A percentile compares a stretch with the other conserved stretches of the same genome.
phyloP scores from a whole-genome alignment of 1,140 invertebrate genomes.

The Bathynomus jamesi region DNA sequence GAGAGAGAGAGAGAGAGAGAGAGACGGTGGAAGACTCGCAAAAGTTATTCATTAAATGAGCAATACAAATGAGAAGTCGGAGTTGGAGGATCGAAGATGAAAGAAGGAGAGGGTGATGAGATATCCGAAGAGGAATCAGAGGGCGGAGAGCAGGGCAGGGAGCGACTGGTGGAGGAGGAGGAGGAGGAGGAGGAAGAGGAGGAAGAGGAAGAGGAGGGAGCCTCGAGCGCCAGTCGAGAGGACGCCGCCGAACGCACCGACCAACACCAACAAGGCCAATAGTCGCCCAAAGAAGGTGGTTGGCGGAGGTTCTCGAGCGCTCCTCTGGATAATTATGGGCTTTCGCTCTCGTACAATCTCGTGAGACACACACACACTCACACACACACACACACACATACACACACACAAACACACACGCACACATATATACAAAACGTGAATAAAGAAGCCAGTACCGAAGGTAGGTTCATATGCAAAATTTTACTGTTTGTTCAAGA shows the following conservation, averaged over 20 bases:
- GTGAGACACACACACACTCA: not conserved
- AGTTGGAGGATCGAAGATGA: not conserved
- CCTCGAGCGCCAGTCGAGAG: too few relatives aligned
- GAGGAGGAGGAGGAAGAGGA: not conserved
- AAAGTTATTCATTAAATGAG: slow-evolving; percentile 1
- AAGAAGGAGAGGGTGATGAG: not conserved
- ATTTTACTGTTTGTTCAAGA: too few relatives aligned
- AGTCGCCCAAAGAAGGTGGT: not conserved
- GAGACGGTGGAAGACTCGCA: not conserved
- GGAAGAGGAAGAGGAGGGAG: not conserved
- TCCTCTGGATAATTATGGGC: not conserved
- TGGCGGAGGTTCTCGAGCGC: not conserved
- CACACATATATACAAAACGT: too few relatives aligned
- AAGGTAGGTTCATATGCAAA: too few relatives aligned
- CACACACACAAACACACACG: not conserved
- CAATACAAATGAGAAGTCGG: not conserved
- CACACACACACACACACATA: not conserved
- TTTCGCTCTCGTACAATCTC: not conserved
- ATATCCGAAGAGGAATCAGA: not conserved
- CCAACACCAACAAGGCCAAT: not conserved
- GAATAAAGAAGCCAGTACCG: too few relatives aligned
- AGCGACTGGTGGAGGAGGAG: not conserved
- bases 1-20: too few relatives aligned
- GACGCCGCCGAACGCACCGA: not conserved
- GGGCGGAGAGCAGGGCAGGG: not conserved